Evolutionary conservation across 2,113 vertebrate genomes (phyloP), one percentile per base, ranked within the genome.

Genomic region (Aviceda subcristata): DNA sequence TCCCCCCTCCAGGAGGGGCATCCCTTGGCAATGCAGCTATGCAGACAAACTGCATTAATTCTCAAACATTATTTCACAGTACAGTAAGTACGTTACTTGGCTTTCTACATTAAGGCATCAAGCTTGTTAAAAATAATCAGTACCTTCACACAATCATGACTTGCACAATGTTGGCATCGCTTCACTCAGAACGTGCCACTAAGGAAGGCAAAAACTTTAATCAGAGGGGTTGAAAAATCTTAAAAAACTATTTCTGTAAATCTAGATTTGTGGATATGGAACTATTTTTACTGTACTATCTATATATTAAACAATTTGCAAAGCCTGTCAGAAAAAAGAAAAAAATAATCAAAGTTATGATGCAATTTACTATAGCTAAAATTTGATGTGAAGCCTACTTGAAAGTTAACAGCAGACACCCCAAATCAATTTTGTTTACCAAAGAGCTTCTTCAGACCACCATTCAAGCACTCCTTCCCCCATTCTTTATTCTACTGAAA

Each of bases 101-200:
- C 45, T 56, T 89, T 50, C 48, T n/a, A 34, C 7, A 43, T 34
- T 43, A 67, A 80, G 5, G 34, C 3, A 1, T 11, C 27, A 86
- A 82, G 50, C 11, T 60, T 43, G 9, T 48, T 73, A 64, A 73
- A 96, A 90, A 71, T 15, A 60, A 87, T 41, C 55, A 67, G 32
- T 38, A 16, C 43, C 15, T 87, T 62, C 1, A 2, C 43, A 29
- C 18, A 38, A 15, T 3, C 3, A 3, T 16, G 48, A 84, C n/a
- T 34, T 64, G 46, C 19, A 48, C 43, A 59, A 32, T 3, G 12
- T 0, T 36, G 19, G n/a, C 41, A 64, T 46, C 2, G 2, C 16
- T 77, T 84, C 59, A 76, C 9, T 76, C 57, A 64, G 64, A 85
- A 69, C 2, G 10, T 6, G 43, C 11, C 55, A 36, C 27, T 30